Evolutionary conservation across 1,140 invertebrate species (phyloP).

Genomic region (Diploscapter pachys): DNA sequence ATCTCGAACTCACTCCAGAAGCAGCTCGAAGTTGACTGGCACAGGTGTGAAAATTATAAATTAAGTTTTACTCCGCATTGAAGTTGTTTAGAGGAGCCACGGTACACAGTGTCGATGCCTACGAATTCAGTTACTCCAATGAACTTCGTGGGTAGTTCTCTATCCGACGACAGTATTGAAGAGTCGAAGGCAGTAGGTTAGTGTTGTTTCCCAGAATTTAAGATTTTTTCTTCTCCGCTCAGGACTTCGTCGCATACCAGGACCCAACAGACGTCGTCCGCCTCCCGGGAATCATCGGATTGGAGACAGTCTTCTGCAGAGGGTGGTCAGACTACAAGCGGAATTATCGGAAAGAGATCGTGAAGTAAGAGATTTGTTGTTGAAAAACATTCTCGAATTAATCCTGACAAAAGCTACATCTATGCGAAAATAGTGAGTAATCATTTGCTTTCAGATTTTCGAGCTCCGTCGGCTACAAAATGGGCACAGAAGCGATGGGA

Average conservation of each 20-base stretch:
- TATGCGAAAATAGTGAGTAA: no score
- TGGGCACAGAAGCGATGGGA: no score
- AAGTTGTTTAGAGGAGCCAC: no score
- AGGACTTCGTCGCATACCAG: no score
- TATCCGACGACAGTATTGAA: neutral
- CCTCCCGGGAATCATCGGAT: neutral
- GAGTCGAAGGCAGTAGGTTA: constrained; percentile 4
- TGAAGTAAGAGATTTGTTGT: neutral
- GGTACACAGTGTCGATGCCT: no score
- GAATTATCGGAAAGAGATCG: constrained; percentile 8
- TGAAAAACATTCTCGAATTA: no score
- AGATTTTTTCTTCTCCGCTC: neutral
- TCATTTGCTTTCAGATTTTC: no score
- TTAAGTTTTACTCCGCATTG: neutral
- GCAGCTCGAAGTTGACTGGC: neutral
- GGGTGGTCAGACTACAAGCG: constrained; percentile 15
- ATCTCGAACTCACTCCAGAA: neutral
- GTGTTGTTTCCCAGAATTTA: neutral
- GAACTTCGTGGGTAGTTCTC: neutral
- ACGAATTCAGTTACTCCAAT: neutral
- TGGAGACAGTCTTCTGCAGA: constrained; percentile 15
- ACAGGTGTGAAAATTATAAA: neutral
- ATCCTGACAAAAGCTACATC: no score
- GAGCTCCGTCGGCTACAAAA: no score
- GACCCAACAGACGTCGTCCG: no score